Conservation (phyloP, 2,113 vertebrate species). For the Neoarius graeffei region DNA sequence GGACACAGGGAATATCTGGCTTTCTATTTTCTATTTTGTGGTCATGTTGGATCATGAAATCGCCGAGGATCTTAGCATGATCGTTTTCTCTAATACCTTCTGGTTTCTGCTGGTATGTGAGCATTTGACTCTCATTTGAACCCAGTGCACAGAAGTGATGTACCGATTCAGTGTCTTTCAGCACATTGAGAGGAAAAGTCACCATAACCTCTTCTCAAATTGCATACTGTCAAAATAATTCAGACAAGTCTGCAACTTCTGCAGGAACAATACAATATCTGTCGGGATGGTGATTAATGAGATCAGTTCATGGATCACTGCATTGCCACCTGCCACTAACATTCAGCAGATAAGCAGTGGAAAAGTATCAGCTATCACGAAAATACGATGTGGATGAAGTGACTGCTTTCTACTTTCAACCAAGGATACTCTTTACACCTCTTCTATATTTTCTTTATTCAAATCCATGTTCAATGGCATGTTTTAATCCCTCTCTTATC, state of each 20-base stretch:
- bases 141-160: not conserved
- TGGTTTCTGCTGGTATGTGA: not conserved
- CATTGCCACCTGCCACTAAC: conserved; percentile 3
- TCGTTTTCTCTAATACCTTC: too few species aligned
- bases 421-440: conserved; percentile 9
- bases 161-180: not conserved
- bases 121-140: conserved; percentile 16
- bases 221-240: conserved; percentile 15
- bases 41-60: too few species aligned
- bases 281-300: not conserved
- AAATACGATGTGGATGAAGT: not conserved
- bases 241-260: not conserved
- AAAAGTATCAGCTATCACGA: conserved; percentile 25
- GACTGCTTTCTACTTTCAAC: conserved; percentile 29
- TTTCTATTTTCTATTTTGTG: too few species aligned
- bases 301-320: conserved; percentile 19
- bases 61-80: too few species aligned
- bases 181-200: conserved; percentile 20
- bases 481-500: conserved; percentile 49
- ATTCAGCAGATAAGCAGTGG: conserved; percentile 14
- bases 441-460: conserved; percentile 24
- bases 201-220: conserved; percentile 9
- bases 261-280: conserved; percentile 10
- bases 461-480: conserved; percentile 46
- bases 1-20: too few species aligned